These are phyloP conservation scores for Lagenorhynchus albirostris DNA, from an alignment of 2,113 vertebrate species.

Conservation along the genomic window DNA sequence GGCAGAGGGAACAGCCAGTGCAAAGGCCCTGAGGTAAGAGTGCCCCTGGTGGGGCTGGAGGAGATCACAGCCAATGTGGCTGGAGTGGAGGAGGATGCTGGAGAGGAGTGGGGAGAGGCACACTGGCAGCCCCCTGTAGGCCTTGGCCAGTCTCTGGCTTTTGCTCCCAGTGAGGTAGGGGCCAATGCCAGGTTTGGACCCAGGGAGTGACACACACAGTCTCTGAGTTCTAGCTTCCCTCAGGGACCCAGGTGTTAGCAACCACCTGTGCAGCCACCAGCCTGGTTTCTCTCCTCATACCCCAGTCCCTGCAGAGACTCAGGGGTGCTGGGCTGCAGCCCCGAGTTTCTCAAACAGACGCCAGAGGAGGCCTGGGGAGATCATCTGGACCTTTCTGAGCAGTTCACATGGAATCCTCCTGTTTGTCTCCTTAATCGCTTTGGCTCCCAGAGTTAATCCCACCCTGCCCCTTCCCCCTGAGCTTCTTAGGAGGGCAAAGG, in stretches of 20 bases:
- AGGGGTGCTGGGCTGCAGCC: background rate
- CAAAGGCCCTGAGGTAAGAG: background rate
- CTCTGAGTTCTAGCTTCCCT: background rate
- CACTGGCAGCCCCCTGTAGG: background rate
- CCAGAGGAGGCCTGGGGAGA: background rate
- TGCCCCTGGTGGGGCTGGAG: background rate
- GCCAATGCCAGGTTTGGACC: background rate
- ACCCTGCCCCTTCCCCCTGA: background rate
- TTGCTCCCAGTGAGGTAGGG: background rate
- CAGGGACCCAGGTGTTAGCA: background rate
- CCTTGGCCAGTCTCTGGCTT: background rate
- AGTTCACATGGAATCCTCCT: background rate
- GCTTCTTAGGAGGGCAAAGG: slow-evolving; percentile 24
- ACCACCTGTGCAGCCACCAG: background rate
- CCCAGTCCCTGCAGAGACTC: background rate
- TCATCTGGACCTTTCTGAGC: background rate
- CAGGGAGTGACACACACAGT: background rate
- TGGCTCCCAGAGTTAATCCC: slow-evolving; percentile 43
- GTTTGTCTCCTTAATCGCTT: slow-evolving; percentile 25
- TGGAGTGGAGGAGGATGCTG: background rate
- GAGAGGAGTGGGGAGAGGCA: background rate
- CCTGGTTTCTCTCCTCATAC: background rate
- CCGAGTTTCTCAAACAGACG: background rate
- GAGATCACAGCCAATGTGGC: background rate
- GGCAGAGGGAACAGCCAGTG: background rate